These are phyloP conservation scores for Tinea semifulvella DNA, from an alignment of 2,888 invertebrate species.

Conservation along the genomic window DNA sequence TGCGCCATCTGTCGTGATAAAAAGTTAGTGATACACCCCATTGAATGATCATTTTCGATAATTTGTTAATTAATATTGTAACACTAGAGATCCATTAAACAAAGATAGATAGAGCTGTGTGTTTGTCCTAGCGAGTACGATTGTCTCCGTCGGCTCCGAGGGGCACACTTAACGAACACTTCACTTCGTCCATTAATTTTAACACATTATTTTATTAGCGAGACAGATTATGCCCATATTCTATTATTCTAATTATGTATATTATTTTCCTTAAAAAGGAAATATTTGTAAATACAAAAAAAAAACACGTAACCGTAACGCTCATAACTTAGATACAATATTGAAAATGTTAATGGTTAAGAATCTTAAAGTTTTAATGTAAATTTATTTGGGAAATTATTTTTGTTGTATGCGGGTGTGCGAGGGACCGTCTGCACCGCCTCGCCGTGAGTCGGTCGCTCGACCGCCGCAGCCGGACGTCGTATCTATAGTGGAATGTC, in stretches of 20 bases:
- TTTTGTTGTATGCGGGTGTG: neutral
- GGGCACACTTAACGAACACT: slow-evolving; percentile 63
- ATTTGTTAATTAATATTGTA: too few relatives aligned
- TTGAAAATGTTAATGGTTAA: neutral
- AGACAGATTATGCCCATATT: slow-evolving; percentile 47
- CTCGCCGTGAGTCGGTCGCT: neutral
- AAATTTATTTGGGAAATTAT: neutral
- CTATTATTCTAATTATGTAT: slow-evolving; percentile 32
- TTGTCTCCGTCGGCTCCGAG: slow-evolving; percentile 18
- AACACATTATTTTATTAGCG: slow-evolving; percentile 47
- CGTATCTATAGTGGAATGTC: slow-evolving; percentile 1
- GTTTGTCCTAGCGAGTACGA: slow-evolving; percentile 4
- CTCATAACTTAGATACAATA: neutral
- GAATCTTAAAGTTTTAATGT: neutral
- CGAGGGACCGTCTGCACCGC: neutral
- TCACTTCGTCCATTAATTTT: slow-evolving; percentile 67
- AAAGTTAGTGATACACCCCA: too few relatives aligned
- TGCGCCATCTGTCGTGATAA: too few relatives aligned
- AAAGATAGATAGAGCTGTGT: too few relatives aligned
- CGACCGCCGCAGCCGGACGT: neutral
- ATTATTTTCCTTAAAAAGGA: slow-evolving; percentile 56
- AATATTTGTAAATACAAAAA: slow-evolving; percentile 58
- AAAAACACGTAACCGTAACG: too few relatives aligned
- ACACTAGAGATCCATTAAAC: too few relatives aligned
- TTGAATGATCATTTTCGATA: too few relatives aligned